Evolutionary conservation across 2,888 invertebrate species (phyloP), one percentile per base, ranked within the genome.

Genomic region (Orthosia gothica): DNA sequence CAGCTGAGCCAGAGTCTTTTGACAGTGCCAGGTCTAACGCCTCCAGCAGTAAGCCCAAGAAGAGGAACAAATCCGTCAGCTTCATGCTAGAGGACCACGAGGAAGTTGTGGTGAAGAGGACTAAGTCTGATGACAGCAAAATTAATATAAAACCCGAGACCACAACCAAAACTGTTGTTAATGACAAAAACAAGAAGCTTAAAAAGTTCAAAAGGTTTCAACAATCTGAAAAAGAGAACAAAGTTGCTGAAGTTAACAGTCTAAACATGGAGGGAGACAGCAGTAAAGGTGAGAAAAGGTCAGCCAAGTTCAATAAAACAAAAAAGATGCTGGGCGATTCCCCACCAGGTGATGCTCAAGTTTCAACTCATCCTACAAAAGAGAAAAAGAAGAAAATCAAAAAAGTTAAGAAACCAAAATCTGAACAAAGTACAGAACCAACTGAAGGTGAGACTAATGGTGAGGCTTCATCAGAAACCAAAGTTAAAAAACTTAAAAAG

Each of bases 11-110:
- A 20, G 45, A 89, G 26, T 70, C 85, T 11, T 61, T 82, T 23
- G 91, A 93, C 26, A 83, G 76, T 40, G 68, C 88, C n/a, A 79
- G 80, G 55, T 75, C 76, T 13, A 79, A 72, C 45, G 26, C 61
- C 13, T 73, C 88, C 12, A 85, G 70, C 18, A 63, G 67, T 3
- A 94, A 93, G 79, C 79, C 93, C 1, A 95, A 95, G 76, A 96
- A 96, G 80, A 91, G 96, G 54, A 95, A 94, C 73, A 96, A 96
- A 79, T 95, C 96, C 1, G 95, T 95, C 18, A 96, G 96, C 80
- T 95, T 95, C 73, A 91, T 94, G 92, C 87, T 95, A 1, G 94
- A 95, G 18, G 95, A 95, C 2, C 88, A 88, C 76, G 94, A 94
- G 66, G 93, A 92, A 79, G 85, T 93, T 2, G 87, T 87, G 3